Base-by-base conservation (phyloP, 2,113 vertebrate species). In the Hystrix brachyura region DNA sequence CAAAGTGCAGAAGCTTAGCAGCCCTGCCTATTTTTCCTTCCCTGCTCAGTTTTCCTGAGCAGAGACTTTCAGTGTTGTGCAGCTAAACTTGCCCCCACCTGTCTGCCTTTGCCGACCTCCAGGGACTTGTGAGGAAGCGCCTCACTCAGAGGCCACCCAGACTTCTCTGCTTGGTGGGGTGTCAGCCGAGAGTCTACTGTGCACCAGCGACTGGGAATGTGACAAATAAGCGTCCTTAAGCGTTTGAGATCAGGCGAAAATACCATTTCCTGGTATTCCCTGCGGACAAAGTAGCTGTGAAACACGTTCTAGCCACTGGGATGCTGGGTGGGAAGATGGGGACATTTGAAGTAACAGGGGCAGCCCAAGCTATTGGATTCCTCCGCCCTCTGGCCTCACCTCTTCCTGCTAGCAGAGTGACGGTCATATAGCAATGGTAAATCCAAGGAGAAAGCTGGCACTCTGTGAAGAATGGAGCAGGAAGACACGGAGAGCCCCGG, bases 1-100 rank as follows among this genome's bases (percentile, higher is more conserved):
- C 76, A 55, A 96, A 92, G 72, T 60, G 51, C 84, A 43, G 81
- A 79, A 46, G 46, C 32, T 91, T 72, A 88, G 55, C 23, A 64
- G 71, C 69, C 43, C 60, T 83, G 60, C 27, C 48, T 29, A 53
- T 74, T 46, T 13, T 83, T 23, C n/a, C 21, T 46, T 15, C 38
- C 7, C 19, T 65, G 64, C 21, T 18, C 10, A 34, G 9, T 53
- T 59, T 84, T 17, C 51, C n/a, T 87, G 32, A 85, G 3, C 60
- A 93, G 53, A 93, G 71, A 88, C 43, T 87, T 74, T 87, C 55
- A 65, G 48, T 62, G n/a, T 65, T 57, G 48, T 57, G 17, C 4
- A 76, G 10, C 17, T 62, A 38, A 87, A 85, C 5, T 5, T 5
- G 1, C 34, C 85, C 15, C 27, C 64, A 64, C 27, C 46, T 38